These are phyloP conservation scores for Nomada ferruginata DNA, from an alignment of 2,888 invertebrate genomes.

Conservation along the genomic window DNA sequence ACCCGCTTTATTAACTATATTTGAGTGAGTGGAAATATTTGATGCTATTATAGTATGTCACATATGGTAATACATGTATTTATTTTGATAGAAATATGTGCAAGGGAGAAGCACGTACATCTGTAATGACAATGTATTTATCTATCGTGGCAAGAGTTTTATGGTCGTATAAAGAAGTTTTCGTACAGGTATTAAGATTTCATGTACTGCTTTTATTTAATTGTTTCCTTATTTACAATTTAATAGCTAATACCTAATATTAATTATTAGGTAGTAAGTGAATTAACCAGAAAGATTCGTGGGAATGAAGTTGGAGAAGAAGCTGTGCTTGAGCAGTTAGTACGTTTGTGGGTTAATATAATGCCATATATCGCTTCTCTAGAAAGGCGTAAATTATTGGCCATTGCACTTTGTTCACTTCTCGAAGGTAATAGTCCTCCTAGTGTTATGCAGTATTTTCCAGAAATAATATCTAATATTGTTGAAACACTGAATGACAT, in stretches of 20 bases:
- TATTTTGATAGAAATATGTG: conserved; percentile 87
- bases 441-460: conserved; percentile 89
- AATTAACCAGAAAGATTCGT: conserved; percentile 75
- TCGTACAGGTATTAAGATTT: conserved; percentile 77
- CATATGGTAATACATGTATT: conserved; percentile 16
- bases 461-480: conserved; percentile 90
- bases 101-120: conserved; percentile 89
- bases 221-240: conserved; percentile 2
- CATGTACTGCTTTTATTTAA: background rate
- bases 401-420: conserved; percentile 88
- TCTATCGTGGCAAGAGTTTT: conserved; percentile 92
- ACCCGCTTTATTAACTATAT: conserved; percentile 87
- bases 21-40: conserved; percentile 84
- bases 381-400: conserved; percentile 93
- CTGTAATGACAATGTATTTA: conserved; percentile 91
- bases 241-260: background rate
- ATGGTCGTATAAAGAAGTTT: conserved; percentile 86
- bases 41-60: background rate
- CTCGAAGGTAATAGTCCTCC: conserved; percentile 89
- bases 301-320: conserved; percentile 86
- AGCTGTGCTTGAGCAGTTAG: conserved; percentile 88
- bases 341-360: conserved; percentile 92
- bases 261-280: conserved; percentile 72
- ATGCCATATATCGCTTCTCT: conserved; percentile 92
- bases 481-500: conserved; percentile 93